Conservation (phyloP, 1,140 invertebrate species). For the Drosophila simulans region DNA sequence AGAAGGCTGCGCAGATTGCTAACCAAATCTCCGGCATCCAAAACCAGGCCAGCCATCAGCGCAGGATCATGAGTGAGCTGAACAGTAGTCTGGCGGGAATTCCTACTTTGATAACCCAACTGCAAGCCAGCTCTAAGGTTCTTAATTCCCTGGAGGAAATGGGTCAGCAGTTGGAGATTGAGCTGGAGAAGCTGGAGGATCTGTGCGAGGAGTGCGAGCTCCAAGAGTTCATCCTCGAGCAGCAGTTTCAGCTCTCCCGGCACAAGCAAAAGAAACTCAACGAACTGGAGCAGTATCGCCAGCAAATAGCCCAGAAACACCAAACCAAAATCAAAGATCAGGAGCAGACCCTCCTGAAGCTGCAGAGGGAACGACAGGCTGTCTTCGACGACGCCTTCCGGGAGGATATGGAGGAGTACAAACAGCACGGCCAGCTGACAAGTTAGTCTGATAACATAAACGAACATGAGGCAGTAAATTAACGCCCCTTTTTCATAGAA, state of each 20-base stretch:
- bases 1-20: slow-evolving; percentile 87
- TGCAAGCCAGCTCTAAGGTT: slow-evolving; percentile 85
- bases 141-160: slow-evolving; percentile 87
- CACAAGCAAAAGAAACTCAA: slow-evolving; percentile 88
- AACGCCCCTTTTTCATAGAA: slow-evolving; percentile 31
- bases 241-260: slow-evolving; percentile 88
- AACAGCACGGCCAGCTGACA: slow-evolving; percentile 87
- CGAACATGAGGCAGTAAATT: too few relatives aligned
- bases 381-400: slow-evolving; percentile 89
- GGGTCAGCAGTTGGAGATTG: slow-evolving; percentile 88
- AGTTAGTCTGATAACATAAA: slow-evolving; percentile 84
- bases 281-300: slow-evolving; percentile 84
- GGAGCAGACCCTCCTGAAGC: slow-evolving; percentile 85
- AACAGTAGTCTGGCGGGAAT: slow-evolving; percentile 86
- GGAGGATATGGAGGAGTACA: slow-evolving; percentile 88
- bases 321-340: slow-evolving; percentile 86
- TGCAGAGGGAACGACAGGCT: slow-evolving; percentile 88
- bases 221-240: slow-evolving; percentile 87
- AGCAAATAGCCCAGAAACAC: slow-evolving; percentile 87
- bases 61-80: slow-evolving; percentile 85
- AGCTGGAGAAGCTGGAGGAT: slow-evolving; percentile 88
- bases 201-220: slow-evolving; percentile 88
- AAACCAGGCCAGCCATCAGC: slow-evolving; percentile 86
- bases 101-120: slow-evolving; percentile 87
- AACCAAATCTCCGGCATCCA: slow-evolving; percentile 86